phyloP scores from a whole-genome alignment of 2,113 vertebrate species.

The Scolopax mira region DNA sequence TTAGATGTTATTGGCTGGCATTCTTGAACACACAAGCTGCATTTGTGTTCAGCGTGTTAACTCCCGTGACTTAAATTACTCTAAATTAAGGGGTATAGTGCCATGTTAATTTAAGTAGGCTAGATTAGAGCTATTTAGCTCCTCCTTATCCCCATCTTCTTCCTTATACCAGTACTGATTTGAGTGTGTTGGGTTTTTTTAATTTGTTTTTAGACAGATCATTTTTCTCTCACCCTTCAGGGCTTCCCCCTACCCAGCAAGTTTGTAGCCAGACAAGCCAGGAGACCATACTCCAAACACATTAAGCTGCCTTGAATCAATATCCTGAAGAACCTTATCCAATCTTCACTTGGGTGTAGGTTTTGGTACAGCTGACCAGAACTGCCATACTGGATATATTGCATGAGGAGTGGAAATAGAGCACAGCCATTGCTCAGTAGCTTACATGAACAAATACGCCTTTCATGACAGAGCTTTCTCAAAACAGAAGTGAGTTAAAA shows the following conservation, averaged over 20 bases:
- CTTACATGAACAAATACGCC: neutral
- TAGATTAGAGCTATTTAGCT: neutral
- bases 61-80: neutral
- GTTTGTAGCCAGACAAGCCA: neutral
- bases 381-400: neutral
- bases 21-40: neutral
- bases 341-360: neutral
- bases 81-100: neutral
- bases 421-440: neutral
- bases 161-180: neutral
- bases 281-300: neutral
- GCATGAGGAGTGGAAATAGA: neutral
- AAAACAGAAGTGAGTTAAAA: conserved; percentile 3
- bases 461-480: conserved; percentile 13
- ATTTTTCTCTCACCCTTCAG: neutral
- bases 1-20: neutral
- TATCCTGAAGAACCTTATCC: neutral
- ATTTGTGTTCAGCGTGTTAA: neutral
- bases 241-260: neutral
- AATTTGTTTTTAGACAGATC: neutral
- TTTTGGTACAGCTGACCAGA: neutral
- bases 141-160: neutral
- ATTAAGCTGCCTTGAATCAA: neutral
- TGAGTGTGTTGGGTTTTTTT: too few relatives aligned
- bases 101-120: neutral